Evolutionary conservation across 2,113 vertebrate species (phyloP), one percentile per base, ranked within the genome.

Genomic region (Anolis sagrei): DNA sequence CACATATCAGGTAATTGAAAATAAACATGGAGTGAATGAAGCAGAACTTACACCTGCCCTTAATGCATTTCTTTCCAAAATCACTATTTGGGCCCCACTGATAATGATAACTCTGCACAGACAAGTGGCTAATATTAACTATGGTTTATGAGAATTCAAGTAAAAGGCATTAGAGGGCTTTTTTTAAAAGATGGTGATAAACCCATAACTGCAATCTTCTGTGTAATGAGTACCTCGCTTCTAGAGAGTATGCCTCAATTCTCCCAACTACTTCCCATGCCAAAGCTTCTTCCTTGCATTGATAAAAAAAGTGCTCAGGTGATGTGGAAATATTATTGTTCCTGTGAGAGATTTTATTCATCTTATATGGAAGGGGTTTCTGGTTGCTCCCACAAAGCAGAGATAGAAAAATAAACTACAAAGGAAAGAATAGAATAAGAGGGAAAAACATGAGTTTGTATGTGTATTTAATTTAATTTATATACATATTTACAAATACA

Each of bases 1-100:
- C 72, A 36, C 9, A 18, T 70, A 61, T 81, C 62, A 34, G 29
- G 51, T 84, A 39, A 72, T 9, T 72, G 36, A 27, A n/a, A 69
- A 81, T 81, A 81, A 81, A 76, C 32, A 76, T 36, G 79, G 77
- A 64, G 64, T 23, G 34, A 85, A 85, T 83, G 8, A 58, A 80
- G 25, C 72, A 62, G 49, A 62, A 76, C 25, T 64, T 79, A 58
- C n/a, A 62, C 21, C 9, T 64, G 21, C 32, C 14, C 23, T 51
- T 19, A 7, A 14, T 44, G 36, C 9, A 16, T 29, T 8, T 44
- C n/a, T 51, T 8, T 16, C 3, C 6, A 36, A n/a, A 21, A 36
- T 14, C 21, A 16, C 51, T 9, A 2, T 29, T 76, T 77, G 10
- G 18, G 27, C 32, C 51, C 27, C 62, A 6, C 29, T 32, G 7